These are phyloP conservation scores for Passerculus sandwichensis DNA, from an alignment of 2,797 vertebrate genomes.

Conservation along the genomic window DNA sequence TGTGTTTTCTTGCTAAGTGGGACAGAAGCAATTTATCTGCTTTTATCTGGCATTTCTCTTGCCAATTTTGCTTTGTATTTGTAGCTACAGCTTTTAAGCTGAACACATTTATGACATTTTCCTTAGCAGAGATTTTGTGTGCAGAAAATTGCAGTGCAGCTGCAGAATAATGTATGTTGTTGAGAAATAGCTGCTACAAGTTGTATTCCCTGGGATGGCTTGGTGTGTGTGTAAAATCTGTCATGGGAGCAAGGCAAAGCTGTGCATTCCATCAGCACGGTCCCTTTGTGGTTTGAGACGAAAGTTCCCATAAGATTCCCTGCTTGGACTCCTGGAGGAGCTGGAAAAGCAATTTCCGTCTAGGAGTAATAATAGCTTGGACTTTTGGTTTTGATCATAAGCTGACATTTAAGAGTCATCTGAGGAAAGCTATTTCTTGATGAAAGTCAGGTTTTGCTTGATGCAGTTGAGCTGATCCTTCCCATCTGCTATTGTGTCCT, in stretches of 20 bases:
- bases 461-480: conserved; percentile 16
- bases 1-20: background rate
- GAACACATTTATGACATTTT: background rate
- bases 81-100: background rate
- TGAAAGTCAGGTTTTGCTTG: conserved; percentile 18
- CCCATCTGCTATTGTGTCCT: background rate
- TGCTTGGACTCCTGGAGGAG: conserved; percentile 39
- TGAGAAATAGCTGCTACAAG: background rate
- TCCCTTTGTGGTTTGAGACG: background rate
- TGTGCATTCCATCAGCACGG: background rate
- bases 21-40: background rate
- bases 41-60: background rate
- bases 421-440: conserved; percentile 39
- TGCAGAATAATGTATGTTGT: background rate
- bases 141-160: background rate
- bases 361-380: conserved; percentile 43
- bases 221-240: background rate
- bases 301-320: conserved; percentile 17
- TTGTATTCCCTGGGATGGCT: background rate
- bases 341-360: conserved; percentile 48
- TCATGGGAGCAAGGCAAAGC: background rate
- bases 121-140: background rate
- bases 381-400: conserved; percentile 41
- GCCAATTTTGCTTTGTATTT: background rate
- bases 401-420: conserved; percentile 56